Evolutionary conservation across 1,140 invertebrate species (phyloP), one percentile per base, ranked within the genome.

Genomic region (Whitmania pigra): DNA sequence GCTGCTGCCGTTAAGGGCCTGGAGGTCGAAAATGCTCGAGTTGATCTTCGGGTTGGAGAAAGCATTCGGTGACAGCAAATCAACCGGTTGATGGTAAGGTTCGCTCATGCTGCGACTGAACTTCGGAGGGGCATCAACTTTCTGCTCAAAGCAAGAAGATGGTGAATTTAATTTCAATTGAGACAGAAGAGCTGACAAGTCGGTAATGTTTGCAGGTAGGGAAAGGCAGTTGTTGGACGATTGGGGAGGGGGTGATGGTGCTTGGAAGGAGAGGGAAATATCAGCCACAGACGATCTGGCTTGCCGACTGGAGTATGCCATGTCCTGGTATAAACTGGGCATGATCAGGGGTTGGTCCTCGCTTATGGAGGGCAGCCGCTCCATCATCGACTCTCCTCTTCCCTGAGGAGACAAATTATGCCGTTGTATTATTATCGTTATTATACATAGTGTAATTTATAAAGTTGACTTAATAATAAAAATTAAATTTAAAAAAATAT

Each of bases 51-150:
- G 57, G 22, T 63, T 63, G 57, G 22, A 25, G 57, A 31, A 63
- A 25, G 17, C 69, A 15, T 43, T 53, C 53, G 67, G 67, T 1
- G 43, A 49, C 43, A 49, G 5, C 43, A 49, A 49, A 11, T 49
- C 43, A 17, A 49, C 43, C 43, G 43, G 43, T 17, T 49, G 43
- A 11, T 63, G 22, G 22, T 53, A 53, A n/a, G 90, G 78, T 75
- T 81, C 80, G 75, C 79, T 80, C 63, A 78, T 73, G 74, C 78
- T 81, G 20, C 80, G 76, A 73, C 80, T 79, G 70, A 80, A 74
- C 71, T 76, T 49, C 67, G 57, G 57, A 22, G 22, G 57, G 6
- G 2, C 29, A 11, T 63, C 29, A 20, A 63, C 22, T 25, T 63
- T 22, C 22, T 63, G 22, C 57, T 25, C 22, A 15, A 25, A 63